phyloP scores from a whole-genome alignment of 2,888 invertebrate species.

The Chymomyza caudatula region DNA sequence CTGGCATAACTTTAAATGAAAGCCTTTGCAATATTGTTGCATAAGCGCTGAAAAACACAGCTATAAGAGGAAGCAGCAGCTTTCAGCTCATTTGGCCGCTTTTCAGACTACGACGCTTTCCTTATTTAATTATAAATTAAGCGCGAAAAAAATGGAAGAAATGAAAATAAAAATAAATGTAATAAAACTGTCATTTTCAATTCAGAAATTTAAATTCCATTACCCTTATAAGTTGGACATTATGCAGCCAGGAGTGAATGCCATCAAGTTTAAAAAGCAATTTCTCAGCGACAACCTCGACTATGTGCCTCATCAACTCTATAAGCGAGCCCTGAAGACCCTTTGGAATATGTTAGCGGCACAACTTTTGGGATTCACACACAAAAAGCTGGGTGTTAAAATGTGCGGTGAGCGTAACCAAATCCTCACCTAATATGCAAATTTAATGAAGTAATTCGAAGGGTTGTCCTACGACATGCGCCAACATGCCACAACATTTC shows the following conservation, averaged over 20 bases:
- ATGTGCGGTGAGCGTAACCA: constrained; percentile 56
- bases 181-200: neutral
- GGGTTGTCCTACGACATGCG: constrained; percentile 28
- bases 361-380: neutral
- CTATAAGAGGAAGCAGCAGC: no score
- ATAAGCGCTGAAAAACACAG: no score
- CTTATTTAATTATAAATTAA: neutral
- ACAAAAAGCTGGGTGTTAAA: constrained; percentile 17
- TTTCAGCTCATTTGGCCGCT: neutral
- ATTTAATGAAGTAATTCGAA: constrained; percentile 73
- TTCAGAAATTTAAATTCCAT: neutral
- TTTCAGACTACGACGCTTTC: neutral
- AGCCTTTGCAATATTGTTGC: neutral
- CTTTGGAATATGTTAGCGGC: neutral
- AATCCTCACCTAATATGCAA: constrained; percentile 72
- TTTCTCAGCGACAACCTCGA: neutral
- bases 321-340: neutral
- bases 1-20: neutral
- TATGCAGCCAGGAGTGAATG: neutral
- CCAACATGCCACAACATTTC: constrained; percentile 28
- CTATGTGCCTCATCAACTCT: neutral
- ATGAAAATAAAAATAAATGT: neutral
- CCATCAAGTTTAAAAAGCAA: constrained; percentile 2
- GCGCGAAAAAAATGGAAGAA: neutral
- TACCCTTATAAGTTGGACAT: neutral